Conservation (phyloP, 2,797 vertebrate species). For the Sebastes flavidus region DNA sequence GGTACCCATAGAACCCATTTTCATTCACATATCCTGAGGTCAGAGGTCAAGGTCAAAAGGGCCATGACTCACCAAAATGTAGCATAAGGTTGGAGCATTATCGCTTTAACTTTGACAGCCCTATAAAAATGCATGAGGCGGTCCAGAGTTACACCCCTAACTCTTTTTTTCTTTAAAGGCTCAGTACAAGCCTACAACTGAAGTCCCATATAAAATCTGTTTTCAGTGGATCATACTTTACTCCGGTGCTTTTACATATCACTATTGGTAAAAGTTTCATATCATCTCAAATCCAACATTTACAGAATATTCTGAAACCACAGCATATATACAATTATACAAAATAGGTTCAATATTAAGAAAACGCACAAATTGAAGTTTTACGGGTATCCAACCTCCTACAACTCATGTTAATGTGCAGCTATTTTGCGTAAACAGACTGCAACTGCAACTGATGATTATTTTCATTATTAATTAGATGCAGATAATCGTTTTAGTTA, state of each 20-base stretch:
- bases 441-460: too few species aligned
- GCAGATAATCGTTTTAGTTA: too few species aligned
- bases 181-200: background rate
- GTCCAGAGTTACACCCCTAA: background rate
- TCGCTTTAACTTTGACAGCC: too few species aligned
- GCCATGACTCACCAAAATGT: too few species aligned
- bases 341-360: background rate
- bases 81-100: too few species aligned
- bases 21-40: too few species aligned
- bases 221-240: background rate
- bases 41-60: too few species aligned
- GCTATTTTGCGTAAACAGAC: background rate
- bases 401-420: background rate
- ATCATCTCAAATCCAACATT: background rate
- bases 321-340: background rate
- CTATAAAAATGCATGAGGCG: background rate
- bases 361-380: background rate
- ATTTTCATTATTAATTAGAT: too few species aligned
- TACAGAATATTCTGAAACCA: background rate
- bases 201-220: background rate
- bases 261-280: background rate
- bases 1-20: too few species aligned
- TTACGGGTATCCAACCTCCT: background rate
- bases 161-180: background rate
- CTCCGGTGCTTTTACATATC: background rate